Conservation (phyloP, 2,888 invertebrate genomes). For the Caenorhabditis doughertyi region DNA sequence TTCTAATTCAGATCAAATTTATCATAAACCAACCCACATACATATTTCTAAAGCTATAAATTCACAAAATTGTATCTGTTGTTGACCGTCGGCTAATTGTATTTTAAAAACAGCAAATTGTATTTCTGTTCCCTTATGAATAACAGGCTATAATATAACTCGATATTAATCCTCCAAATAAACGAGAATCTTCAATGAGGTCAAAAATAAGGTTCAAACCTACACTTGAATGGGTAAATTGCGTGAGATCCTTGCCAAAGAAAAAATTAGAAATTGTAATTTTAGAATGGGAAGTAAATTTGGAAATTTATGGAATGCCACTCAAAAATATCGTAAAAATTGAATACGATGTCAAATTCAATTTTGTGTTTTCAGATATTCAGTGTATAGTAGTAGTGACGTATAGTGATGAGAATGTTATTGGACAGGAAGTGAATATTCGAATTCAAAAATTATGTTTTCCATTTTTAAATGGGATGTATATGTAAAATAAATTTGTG, state of each 20-base stretch:
- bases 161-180: neutral
- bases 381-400: slow-evolving; percentile 13
- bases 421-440: slow-evolving; percentile 9
- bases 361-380: slow-evolving; percentile 19
- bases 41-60: too few species aligned
- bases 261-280: slow-evolving; percentile 27
- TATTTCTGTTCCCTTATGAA: too few species aligned
- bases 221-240: neutral
- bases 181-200: slow-evolving; percentile 9
- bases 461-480: too few species aligned
- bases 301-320: neutral
- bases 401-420: slow-evolving; percentile 7
- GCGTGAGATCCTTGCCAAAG: neutral
- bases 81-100: too few species aligned
- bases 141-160: too few species aligned
- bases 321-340: neutral
- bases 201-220: neutral
- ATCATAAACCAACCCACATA: too few species aligned
- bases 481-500: too few species aligned
- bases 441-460: neutral
- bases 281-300: neutral
- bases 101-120: too few species aligned
- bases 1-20: too few species aligned
- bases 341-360: slow-evolving; percentile 14
- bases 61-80: too few species aligned